A percentile compares a stretch with the other conserved stretches of the same genome.
Conservation (phyloP, 1,140 invertebrate species). For the Pectinophora gossypiella region DNA sequence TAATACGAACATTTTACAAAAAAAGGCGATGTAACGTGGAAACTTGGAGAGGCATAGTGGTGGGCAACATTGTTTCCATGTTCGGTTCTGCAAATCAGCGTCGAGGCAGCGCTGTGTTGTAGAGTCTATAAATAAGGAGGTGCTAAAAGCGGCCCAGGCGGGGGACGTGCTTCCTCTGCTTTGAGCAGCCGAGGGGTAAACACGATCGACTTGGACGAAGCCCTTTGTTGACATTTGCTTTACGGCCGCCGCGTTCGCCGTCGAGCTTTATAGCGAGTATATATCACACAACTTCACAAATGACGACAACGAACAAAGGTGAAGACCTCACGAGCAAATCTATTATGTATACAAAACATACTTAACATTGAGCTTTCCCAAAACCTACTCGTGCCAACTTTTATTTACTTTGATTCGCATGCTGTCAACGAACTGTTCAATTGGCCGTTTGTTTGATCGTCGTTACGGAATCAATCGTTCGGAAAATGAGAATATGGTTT, state of each 20-base stretch:
- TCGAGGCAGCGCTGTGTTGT: conserved; percentile 47
- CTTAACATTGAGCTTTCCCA: too few relatives aligned
- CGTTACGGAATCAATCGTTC: conserved; percentile 15
- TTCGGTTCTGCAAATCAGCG: conserved; percentile 61
- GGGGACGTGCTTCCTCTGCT: conserved; percentile 66
- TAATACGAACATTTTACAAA: too few relatives aligned
- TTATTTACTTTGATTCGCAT: too few relatives aligned
- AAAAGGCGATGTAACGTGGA: neutral
- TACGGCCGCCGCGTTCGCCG: too few relatives aligned
- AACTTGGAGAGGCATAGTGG: conserved; percentile 16
- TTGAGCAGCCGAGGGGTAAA: conserved; percentile 64
- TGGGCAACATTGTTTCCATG: conserved; percentile 56
- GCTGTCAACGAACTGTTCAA: conserved; percentile 32
- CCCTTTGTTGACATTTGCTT: conserved; percentile 66
- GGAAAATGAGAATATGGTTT: conserved; percentile 15
- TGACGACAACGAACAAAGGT: conserved; percentile 11
- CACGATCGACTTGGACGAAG: conserved; percentile 46
- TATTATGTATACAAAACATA: too few relatives aligned
- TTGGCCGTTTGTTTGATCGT: neutral
- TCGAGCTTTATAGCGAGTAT: neutral
- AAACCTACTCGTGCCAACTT: too few relatives aligned
- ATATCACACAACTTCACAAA: neutral
- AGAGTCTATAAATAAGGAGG: conserved; percentile 72
- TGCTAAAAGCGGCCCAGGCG: conserved; percentile 67
- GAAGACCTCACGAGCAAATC: neutral